A percentile compares a stretch with the other conserved stretches of the same genome.
These are phyloP conservation scores for Ceuthmochares aereus DNA, from an alignment of 2,113 vertebrate species.

Conservation along the genomic window DNA sequence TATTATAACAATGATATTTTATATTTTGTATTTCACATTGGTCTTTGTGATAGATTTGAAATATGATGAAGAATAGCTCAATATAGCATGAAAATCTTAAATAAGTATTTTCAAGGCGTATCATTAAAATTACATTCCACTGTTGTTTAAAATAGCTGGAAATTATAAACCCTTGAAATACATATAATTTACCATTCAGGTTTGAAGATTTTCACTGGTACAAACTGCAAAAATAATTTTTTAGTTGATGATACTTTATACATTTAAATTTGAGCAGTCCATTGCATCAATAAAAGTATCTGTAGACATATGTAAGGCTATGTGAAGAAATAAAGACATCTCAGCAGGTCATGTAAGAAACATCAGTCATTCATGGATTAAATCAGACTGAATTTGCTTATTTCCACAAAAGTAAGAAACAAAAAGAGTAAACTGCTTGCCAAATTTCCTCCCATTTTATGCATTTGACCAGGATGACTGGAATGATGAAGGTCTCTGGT, in stretches of 20 bases:
- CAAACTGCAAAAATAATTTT: background rate
- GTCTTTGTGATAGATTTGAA: background rate
- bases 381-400: background rate
- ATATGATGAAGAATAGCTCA: background rate
- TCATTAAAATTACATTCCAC: background rate
- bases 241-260: background rate
- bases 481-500: background rate
- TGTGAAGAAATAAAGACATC: background rate
- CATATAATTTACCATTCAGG: background rate
- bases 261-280: background rate
- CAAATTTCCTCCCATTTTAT: background rate
- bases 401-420: background rate
- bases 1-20: background rate
- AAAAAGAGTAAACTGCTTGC: background rate
- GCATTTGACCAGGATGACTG: background rate
- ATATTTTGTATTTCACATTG: background rate
- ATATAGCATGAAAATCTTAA: background rate
- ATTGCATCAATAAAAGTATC: background rate
- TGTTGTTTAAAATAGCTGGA: background rate
- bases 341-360: background rate
- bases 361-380: background rate
- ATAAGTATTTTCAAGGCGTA: background rate
- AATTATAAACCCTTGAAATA: background rate
- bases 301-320: background rate
- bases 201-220: background rate